Evolutionary conservation across 2,113 vertebrate species (phyloP).

Genomic region (Spea bombifrons): DNA sequence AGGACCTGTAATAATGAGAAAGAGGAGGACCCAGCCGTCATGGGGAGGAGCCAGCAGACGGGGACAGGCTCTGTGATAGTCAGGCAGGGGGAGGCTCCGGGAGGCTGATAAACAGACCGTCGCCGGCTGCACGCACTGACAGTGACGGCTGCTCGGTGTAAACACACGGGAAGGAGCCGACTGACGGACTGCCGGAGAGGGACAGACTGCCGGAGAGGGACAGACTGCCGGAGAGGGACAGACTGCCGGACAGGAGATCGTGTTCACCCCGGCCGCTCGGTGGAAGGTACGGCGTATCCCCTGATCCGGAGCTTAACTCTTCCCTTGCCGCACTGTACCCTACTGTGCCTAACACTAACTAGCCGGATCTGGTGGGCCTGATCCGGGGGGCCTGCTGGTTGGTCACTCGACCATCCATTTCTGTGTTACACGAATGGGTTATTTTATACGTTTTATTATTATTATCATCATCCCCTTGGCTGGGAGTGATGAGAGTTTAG

Average conservation of each 20-base stretch:
- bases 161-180: no score
- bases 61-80: neutral
- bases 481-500: no score
- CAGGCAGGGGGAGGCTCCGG: neutral
- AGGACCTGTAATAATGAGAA: neutral
- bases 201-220: neutral
- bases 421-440: no score
- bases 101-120: slow-evolving; percentile 29
- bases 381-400: neutral
- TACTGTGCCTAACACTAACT: neutral
- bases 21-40: neutral
- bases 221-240: neutral
- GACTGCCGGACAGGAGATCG: neutral
- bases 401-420: neutral
- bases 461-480: no score
- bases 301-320: neutral
- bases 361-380: neutral
- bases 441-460: no score
- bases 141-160: slow-evolving; percentile 15
- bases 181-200: neutral
- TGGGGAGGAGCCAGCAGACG: neutral
- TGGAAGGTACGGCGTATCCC: slow-evolving; percentile 24
- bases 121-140: slow-evolving; percentile 6
- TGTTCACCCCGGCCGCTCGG: neutral
- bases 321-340: neutral